These are phyloP conservation scores for Protaetia brevitarsis DNA, from an alignment of 1,140 invertebrate genomes.

Conservation along the genomic window DNA sequence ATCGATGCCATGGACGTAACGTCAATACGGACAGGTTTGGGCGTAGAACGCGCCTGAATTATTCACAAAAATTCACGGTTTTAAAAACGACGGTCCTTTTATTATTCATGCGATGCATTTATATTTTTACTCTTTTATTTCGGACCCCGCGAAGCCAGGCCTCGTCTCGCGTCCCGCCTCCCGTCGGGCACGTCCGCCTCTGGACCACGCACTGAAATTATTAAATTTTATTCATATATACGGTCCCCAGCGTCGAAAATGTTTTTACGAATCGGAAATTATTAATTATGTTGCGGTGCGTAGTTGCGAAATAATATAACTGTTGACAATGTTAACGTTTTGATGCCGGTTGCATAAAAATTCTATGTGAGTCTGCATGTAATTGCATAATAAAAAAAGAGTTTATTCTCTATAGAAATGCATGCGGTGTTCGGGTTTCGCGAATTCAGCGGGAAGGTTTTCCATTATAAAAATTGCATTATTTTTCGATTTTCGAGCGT, in stretches of 20 bases:
- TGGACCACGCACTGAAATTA: not conserved
- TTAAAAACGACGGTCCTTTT: not conserved
- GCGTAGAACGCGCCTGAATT: not conserved
- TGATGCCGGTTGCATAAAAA: no score
- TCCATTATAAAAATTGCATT: no score
- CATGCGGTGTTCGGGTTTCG: no score
- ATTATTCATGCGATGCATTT: conserved; percentile 4
- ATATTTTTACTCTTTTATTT: conserved; percentile 11
- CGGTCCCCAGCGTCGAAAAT: conserved; percentile 1
- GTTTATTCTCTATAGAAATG: no score
- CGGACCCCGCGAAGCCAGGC: not conserved
- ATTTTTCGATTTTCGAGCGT: no score
- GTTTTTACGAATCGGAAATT: conserved; percentile 7
- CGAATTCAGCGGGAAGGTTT: no score
- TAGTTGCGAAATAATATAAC: not conserved
- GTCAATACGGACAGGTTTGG: not conserved
- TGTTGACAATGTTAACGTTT: not conserved
- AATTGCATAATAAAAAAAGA: no score
- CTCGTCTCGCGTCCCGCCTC: not conserved
- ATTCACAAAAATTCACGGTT: conserved; percentile 12
- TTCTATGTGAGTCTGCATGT: no score
- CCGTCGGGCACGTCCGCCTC: not conserved
- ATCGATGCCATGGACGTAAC: not conserved
- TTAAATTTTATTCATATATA: not conserved
- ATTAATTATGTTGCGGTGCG: not conserved